Base-by-base conservation (phyloP, 2,113 vertebrate species). In the Drymodes brunneopygia region DNA sequence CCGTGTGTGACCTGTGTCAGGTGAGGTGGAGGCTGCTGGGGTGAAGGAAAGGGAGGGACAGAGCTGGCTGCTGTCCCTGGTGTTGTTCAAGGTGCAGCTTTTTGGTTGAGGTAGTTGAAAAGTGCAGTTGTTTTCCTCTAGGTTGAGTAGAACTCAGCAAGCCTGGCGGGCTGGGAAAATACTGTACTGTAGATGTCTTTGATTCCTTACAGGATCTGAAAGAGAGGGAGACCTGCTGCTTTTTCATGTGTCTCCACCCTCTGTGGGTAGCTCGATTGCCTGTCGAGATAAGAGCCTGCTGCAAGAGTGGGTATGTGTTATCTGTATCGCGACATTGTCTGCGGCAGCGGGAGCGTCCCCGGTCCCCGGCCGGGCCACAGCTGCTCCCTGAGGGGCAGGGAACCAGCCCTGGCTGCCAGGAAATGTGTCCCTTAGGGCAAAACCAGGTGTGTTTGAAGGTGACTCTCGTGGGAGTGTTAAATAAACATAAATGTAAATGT, bases 1-100 rank as follows among this genome's bases (percentile, higher is more conserved):
- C 98, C 98, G 0, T 99, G 99, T 5, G 98, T 99, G 97, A 99
- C 98, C 0, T 98, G 98, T 9, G 99, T 99, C 97, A 99, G 98
- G 99, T 99, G 98, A 98, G 77, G 61, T 12, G 31, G 24, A 7
- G 61, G 10, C 10, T 10, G 1, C 53, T 20, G 60, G 75, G 69
- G 15, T 45, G 35, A 69, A 36, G 45, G 36, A 86, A 21, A 53
- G 9, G 27, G 7, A 45, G 75, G 27, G n/a, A 65, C 3, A 7
- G 67, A 70, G 79, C 47, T 82, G 87, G 73, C 73, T 80, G 88
- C 61, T 90, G 44, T 62, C 64, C 64, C 79, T 91, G 60, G 53
- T 0, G 0, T 48, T 74, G 51, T 60, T 70, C 82, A 77, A 91
- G 82, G 78, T 13, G 88, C 90, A 86, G 62, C 18, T 91, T 95